phyloP scores from a whole-genome alignment of 2,797 vertebrate genomes.

The Lutra lutra region DNA sequence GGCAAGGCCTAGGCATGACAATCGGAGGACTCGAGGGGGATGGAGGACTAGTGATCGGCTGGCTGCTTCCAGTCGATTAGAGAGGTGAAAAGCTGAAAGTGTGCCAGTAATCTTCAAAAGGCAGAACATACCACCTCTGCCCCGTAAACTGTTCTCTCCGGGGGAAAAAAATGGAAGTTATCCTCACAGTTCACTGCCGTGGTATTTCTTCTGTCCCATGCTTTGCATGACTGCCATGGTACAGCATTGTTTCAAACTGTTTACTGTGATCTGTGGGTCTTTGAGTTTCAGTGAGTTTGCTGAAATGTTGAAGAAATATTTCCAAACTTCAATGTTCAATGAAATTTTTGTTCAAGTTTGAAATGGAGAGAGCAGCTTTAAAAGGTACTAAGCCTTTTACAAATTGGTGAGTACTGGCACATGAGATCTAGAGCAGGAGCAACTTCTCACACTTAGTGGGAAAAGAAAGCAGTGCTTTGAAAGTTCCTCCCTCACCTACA shows the following conservation, averaged over 20 bases:
- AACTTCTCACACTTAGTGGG: constrained; percentile 93
- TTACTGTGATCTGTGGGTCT: constrained; percentile 90
- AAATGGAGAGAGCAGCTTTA: constrained; percentile 98
- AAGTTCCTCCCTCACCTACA: constrained; percentile 98
- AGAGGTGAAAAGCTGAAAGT: constrained; percentile 96
- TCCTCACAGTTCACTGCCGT: constrained; percentile 93
- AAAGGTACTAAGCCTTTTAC: constrained; percentile 92
- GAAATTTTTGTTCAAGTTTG: constrained; percentile 89
- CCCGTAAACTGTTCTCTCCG: constrained; percentile 96
- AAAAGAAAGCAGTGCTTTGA: constrained; percentile 91
- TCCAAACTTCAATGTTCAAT: constrained; percentile 88
- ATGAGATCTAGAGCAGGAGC: constrained; percentile 91
- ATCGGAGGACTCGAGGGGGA: constrained; percentile 99
- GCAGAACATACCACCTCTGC: constrained; percentile 96
- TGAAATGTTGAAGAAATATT: constrained; percentile 90
- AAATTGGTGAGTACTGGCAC: constrained; percentile 99
- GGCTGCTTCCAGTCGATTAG: constrained; percentile 99
- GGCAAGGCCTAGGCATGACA: constrained; percentile 99
- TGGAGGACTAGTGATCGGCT: constrained; percentile 99
- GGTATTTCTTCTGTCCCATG: constrained; percentile 94
- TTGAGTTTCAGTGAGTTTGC: constrained; percentile 91
- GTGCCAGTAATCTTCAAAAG: constrained; percentile 99
- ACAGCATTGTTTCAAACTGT: constrained; percentile 91
- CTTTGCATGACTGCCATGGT: constrained; percentile 96
- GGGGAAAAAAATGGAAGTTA: constrained; percentile 88